phyloP scores from a whole-genome alignment of 2,797 vertebrate species.

The Rousettus madagascariensis region DNA sequence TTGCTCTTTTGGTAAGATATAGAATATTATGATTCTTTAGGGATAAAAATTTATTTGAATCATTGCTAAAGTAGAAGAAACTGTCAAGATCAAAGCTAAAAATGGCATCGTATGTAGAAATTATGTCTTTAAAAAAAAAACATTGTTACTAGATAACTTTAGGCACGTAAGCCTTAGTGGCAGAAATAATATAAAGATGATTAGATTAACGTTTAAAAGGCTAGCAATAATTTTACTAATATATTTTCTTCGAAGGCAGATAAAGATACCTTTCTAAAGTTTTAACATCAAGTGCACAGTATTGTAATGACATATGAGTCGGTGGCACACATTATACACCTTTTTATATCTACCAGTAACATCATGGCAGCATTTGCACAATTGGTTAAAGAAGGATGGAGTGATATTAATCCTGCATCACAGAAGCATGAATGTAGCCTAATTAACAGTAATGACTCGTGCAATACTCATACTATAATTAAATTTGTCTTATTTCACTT shows the following conservation, averaged over 20 bases:
- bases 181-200: neutral
- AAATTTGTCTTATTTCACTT: neutral
- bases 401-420: neutral
- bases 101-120: neutral
- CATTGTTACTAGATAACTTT: neutral
- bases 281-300: neutral
- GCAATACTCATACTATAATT: neutral
- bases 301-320: neutral
- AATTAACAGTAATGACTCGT: neutral
- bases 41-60: neutral
- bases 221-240: neutral
- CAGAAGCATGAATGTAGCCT: neutral
- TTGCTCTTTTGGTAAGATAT: neutral
- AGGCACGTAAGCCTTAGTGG: neutral
- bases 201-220: neutral
- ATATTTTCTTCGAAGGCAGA: neutral
- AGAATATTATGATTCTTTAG: neutral
- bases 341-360: neutral
- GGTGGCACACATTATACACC: accelerated
- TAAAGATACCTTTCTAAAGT: neutral
- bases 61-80: neutral
- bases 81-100: neutral
- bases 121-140: neutral
- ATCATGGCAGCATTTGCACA: neutral
- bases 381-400: neutral